Base-by-base conservation (phyloP, 2,888 invertebrate species). In the Polylopha cassiicola region DNA sequence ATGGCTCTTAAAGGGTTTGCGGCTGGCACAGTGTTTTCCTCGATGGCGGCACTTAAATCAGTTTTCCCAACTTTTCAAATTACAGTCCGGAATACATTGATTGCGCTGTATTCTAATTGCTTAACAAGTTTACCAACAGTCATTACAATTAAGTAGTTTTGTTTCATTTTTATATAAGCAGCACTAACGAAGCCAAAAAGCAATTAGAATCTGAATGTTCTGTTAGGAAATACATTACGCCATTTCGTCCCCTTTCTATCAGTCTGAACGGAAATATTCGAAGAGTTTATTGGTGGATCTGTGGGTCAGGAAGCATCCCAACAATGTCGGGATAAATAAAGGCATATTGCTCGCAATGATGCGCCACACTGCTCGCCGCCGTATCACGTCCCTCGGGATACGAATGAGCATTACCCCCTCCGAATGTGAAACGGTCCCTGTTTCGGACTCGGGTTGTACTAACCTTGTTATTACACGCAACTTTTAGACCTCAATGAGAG, bases 271-370 rank as follows among this genome's bases (percentile, higher is more conserved):
- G 13, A n/a, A 34, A 17, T 24, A 31, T 24, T 22, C 36, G 36
- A 23, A 69, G 65, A 58, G 61, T 64, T 65, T 65, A 62, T 66
- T 67, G 70, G 65, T 66, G 61, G 58, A 69, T 60, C 64, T 61
- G 64, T 52, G 60, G 65, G 63, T 66, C 64, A 62, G 59, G 52
- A 61, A 65, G 69, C 64, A 65, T 65, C 61, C 61, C 58, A 67
- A 69, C 65, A 69, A 60, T 69, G 65, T 66, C 59, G 67, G n/a
- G 65, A 68, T 73, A 72, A 74, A 75, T 76, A 72, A 70, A 66
- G 58, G 66, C 65, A 66, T 67, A 72, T 73, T 71, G 65, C 62
- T 57, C 54, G 65, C 65, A 65, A 68, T 68, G 69, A 70, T 62
- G 63, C 58, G 58, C 54, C 53, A 55, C 54, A 59, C 53, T 57